Evolutionary conservation across 2,888 invertebrate species (phyloP), one percentile per base, ranked within the genome.

Genomic region (Acrocyrtus sp.): DNA sequence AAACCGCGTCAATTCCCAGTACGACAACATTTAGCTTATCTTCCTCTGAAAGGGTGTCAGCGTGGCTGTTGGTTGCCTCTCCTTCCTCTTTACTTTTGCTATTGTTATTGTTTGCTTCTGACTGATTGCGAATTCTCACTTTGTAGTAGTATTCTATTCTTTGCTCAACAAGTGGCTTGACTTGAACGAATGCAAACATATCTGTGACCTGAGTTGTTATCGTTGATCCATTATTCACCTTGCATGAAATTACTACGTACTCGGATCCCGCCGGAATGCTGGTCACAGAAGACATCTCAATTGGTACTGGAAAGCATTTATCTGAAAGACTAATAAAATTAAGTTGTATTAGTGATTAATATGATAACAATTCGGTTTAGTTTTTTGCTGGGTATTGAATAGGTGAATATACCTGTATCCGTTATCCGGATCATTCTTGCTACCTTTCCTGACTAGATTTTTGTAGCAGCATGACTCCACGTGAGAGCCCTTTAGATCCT

Each of bases 1-100:
- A 96, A 26, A 96, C 88, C 8, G 93, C 91, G 83, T 96, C 96
- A 47, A 95, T 85, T 8, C 96, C 96, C 75, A 96, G 84, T 29
- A 96, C 86, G 74, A 96, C 86, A 0, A 96, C 88, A 79, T 92
- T 94, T 3, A 83, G 54, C 21, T 62, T 65, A 15, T 47, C n/a
- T 12, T 21, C 17, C 22, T 43, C 15, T n/a, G 22, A 17, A 12
- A 12, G 39, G 8, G 12, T 10, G n/a, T 47, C 19, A 47, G 47
- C n/a, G n/a, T n/a, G n/a, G n/a, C n/a, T n/a, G n/a, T n/a, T n/a
- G n/a, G n/a, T n/a, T n/a, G n/a, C n/a, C n/a, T n/a, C 47, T 47
- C 47, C 47, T 5, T 8, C 8, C 6, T 8, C 47, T 10, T 47
- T 17, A 8, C 8, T 6, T 47, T 47, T 17, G 5, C 17, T 47